A percentile compares a stretch with the other conserved stretches of the same genome.
Evolutionary conservation across 2,113 vertebrate species (phyloP).

Genomic region (Ifrita kowaldi): DNA sequence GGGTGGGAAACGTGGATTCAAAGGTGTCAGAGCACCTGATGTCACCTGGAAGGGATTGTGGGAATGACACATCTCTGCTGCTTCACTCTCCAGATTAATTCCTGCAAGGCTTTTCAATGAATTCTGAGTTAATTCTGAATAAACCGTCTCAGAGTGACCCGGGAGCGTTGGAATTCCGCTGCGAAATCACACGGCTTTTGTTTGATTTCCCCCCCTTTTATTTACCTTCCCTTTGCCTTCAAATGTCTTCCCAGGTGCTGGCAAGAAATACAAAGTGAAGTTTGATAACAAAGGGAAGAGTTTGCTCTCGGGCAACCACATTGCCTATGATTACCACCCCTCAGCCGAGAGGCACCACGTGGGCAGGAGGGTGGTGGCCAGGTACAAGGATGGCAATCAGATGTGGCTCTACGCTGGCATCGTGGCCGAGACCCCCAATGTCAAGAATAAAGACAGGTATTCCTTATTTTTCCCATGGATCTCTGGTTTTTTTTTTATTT

Average conservation of each 20-base stretch:
- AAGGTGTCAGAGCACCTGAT: neutral
- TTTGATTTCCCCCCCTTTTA: neutral
- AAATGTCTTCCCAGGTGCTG: constrained; percentile 67
- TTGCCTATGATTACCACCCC: constrained; percentile 93
- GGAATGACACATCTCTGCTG: fast-evolving
- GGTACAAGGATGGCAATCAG: constrained; percentile 93
- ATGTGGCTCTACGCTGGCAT: constrained; percentile 97
- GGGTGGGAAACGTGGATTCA: fast-evolving
- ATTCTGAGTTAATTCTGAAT: neutral
- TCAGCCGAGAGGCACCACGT: constrained; percentile 84
- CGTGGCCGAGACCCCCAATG: constrained; percentile 93
- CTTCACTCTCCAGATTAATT: fast-evolving
- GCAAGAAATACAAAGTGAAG: constrained; percentile 94
- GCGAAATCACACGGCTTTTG: fast-evolving
- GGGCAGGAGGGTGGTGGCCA: constrained; percentile 93
- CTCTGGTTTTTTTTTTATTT: no score
- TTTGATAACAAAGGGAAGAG: constrained; percentile 97
- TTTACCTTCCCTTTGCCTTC: fast-evolving
- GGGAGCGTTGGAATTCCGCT: fast-evolving
- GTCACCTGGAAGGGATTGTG: neutral
- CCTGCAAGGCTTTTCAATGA: neutral
- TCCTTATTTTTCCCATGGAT: fast-evolving
- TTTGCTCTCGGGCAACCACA: constrained; percentile 93
- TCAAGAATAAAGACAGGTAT: constrained; percentile 94
- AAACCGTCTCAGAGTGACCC: fast-evolving